Evolutionary conservation across 2,113 vertebrate genomes (phyloP), one percentile per base, ranked within the genome.

Genomic region (Pachypanchax playfairii): DNA sequence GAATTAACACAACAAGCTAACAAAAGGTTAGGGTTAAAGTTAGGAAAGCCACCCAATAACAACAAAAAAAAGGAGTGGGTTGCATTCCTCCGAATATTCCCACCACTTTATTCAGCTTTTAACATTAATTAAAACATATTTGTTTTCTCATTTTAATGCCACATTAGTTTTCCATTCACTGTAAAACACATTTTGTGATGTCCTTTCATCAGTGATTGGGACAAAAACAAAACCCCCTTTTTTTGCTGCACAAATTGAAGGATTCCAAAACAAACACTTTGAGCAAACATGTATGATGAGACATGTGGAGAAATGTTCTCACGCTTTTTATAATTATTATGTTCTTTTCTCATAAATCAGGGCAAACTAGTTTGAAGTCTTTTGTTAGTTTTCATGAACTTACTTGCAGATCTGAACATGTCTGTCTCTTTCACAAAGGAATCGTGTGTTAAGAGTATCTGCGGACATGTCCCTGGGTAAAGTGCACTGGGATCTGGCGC

Each of bases 371-470:
- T 49, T n/a, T 54, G 31, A 57, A 53, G 33, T 10, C 2, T 29
- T 38, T 17, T n/a, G 3, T 14, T 35, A 20, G 28, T n/a, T 14
- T 17, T 18, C 1, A 42, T 31, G 2, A 1, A 35, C 7, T 52
- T 24, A 4, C 20, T n/a, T 39, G 21, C 26, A 28, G 47, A n/a
- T 49, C 7, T n/a, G 18, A 22, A 13, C 29, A 46, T 65, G 52
- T 17, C 0, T 59, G 39, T 63, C 11, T 73, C 13, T 20, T 31
- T 38, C 29, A 57, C 1, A 0, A 75, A 98, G 96, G 63, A 77
- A 90, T 65, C 88, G 94, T 24, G 91, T 95, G 22, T 85, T 96
- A 81, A 87, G 92, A 57, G 72, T 93, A 49, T 90, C 93, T 0
- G 62, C 81, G 0, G 87, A 88, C 14, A 88, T 93, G 74, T 71